Evolutionary conservation across 2,888 invertebrate species (phyloP), one percentile per base, ranked within the genome.

Genomic region (Cephus spinipes): DNA sequence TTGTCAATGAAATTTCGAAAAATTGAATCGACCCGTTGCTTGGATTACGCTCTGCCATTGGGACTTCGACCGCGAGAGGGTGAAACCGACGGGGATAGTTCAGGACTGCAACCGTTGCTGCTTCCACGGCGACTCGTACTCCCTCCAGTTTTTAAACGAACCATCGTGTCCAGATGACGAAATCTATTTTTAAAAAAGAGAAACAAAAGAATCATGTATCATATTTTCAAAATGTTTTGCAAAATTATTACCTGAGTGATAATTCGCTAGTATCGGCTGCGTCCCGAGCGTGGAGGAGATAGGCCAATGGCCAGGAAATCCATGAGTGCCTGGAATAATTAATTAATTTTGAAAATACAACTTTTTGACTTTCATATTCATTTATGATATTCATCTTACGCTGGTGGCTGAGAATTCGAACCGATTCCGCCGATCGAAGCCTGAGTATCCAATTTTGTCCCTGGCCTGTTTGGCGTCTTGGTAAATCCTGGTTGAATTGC

Each of bases 241-340:
- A 32, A 34, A 31, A 34, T 76, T 32, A 89, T 90, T 92, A 97
- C 97, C 97, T 95, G 83, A 97, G 93, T 11, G 96, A 96, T 79
- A 97, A 94, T 91, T 97, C 96, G 88, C 94, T 95, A 31, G 93
- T 92, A 69, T 93, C 91, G 68, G 94, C 93, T 73, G 93, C 93
- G 80, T 95, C 94, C 77, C 95, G 95, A 85, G 95, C 96, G 91
- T 97, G 96, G 92, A 97, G 96, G 87, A 98, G 94, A 91, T 97
- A 97, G 12, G 97, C 97, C 79, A 98, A 92, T 6, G 98, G 98
- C 97, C 97, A 97, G 90, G 97, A 97, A 88, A 98, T 97, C 97
- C 97, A 98, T 0, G 97, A 96, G 83, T 95, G 95, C 79, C 96
- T 96, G 92, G 75, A 91, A 92, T 83, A 75, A n/a, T 77, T 32